phyloP scores from a whole-genome alignment of 1,140 invertebrate species.

The Drosophila littoralis region DNA sequence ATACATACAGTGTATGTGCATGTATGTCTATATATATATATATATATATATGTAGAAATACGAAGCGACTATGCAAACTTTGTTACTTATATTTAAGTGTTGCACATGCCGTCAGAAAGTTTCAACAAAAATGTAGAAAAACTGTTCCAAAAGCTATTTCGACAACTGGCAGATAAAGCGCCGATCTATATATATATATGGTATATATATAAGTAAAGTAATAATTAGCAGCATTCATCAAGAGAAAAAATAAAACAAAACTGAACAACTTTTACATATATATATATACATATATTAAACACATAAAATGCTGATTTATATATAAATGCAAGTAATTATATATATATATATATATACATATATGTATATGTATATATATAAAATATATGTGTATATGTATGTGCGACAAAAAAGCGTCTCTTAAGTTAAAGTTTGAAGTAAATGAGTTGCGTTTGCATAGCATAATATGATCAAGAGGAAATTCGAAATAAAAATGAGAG shows the following conservation, averaged over 20 bases:
- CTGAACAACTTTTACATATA: constrained; percentile 41
- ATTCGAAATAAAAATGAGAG: constrained; percentile 22
- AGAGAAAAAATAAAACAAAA: constrained; percentile 19
- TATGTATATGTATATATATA: constrained; percentile 8
- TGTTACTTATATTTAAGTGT: constrained; percentile 81
- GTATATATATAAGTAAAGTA: constrained; percentile 16
- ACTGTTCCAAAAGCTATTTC: constrained; percentile 35
- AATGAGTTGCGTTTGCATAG: constrained; percentile 40
- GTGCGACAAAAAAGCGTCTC: constrained; percentile 39
- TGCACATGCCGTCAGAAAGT: constrained; percentile 73
- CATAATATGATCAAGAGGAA: constrained; percentile 7
- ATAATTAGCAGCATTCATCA: constrained; percentile 4
- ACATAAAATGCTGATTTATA: constrained; percentile 70
- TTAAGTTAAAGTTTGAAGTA: constrained; percentile 35
- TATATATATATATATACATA: constrained; percentile 20
- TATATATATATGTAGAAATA: constrained; percentile 32
- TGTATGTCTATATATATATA: constrained; percentile 12
- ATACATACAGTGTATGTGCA: constrained; percentile 3
- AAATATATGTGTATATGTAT: constrained; percentile 49
- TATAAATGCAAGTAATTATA: constrained; percentile 28
- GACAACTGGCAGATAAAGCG: constrained; percentile 11
- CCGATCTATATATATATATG: constrained; percentile 15
- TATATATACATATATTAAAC: constrained; percentile 24
- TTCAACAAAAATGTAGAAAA: constrained; percentile 41
- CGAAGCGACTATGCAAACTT: constrained; percentile 55